A percentile compares a stretch with the other conserved stretches of the same genome.
phyloP scores from a whole-genome alignment of 2,113 vertebrate species.

The Haemorhous mexicanus region DNA sequence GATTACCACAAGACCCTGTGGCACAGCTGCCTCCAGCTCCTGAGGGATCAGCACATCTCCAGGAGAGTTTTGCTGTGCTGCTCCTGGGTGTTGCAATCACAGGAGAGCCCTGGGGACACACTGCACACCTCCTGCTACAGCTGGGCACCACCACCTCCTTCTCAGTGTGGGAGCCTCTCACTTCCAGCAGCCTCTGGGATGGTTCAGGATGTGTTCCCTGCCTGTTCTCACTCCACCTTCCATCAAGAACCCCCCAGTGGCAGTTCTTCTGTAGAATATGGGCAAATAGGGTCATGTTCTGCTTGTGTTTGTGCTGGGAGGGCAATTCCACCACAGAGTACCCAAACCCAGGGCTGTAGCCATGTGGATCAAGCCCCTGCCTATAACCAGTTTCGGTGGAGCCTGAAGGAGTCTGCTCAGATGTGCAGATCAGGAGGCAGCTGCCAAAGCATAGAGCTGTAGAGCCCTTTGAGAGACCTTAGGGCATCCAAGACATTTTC shows the following conservation, averaged over 20 bases:
- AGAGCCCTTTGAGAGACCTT: not conserved
- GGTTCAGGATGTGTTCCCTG: not conserved
- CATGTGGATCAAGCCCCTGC: fast-evolving
- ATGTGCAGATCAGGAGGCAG: not conserved
- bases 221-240: not conserved
- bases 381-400: not conserved
- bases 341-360: not conserved
- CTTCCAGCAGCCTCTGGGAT: not conserved
- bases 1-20: not conserved
- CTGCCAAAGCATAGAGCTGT: not conserved
- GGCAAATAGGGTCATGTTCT: not conserved
- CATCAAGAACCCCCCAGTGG: too few species aligned
- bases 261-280: not conserved
- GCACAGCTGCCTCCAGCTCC: not conserved
- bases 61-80: not conserved
- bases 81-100: not conserved
- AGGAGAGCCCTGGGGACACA: not conserved
- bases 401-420: not conserved
- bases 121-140: not conserved
- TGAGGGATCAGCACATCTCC: not conserved
- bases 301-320: not conserved
- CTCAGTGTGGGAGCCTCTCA: fast-evolving
- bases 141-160: not conserved
- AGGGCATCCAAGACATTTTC: not conserved
- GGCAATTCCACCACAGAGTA: not conserved